phyloP scores from a whole-genome alignment of 2,797 vertebrate species.

The Falco cherrug region DNA sequence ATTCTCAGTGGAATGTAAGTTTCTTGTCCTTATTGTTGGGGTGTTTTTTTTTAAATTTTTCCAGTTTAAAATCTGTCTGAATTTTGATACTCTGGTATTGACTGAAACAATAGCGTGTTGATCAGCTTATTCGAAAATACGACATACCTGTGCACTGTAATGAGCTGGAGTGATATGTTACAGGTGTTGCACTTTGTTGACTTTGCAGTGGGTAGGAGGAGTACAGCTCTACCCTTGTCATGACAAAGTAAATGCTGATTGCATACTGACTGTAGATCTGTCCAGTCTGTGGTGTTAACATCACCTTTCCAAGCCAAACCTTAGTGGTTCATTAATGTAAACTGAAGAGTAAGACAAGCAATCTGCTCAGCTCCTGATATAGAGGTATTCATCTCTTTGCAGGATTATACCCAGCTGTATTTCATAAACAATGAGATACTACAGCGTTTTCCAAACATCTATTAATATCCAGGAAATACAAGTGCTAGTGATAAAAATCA shows the following conservation, averaged over 20 bases:
- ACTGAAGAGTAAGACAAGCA: not conserved
- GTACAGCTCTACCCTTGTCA: not conserved
- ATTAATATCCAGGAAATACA: constrained; percentile 52
- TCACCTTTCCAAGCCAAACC: not conserved
- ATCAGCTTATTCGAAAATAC: not conserved
- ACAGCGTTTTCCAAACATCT: constrained; percentile 44
- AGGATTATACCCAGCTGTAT: not conserved
- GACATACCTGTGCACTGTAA: not conserved
- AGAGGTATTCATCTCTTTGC: not conserved
- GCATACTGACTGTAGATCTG: not conserved
- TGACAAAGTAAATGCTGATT: not conserved
- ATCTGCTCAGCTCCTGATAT: not conserved
- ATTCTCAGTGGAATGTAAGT: not conserved
- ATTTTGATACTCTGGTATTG: not conserved
- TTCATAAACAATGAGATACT: constrained; percentile 46
- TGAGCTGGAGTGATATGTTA: not conserved
- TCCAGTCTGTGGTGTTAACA: not conserved
- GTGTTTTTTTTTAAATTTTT: not conserved
- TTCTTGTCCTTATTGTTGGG: not conserved
- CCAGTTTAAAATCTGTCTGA: not conserved
- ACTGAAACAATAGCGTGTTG: not conserved
- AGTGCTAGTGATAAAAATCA: constrained; percentile 62
- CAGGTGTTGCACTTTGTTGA: not conserved
- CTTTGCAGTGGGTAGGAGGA: not conserved
- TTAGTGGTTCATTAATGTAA: not conserved